Evolutionary conservation across 2,888 invertebrate genomes (phyloP), one percentile per base, ranked within the genome.

Genomic region (Phragmatobia fuliginosa): DNA sequence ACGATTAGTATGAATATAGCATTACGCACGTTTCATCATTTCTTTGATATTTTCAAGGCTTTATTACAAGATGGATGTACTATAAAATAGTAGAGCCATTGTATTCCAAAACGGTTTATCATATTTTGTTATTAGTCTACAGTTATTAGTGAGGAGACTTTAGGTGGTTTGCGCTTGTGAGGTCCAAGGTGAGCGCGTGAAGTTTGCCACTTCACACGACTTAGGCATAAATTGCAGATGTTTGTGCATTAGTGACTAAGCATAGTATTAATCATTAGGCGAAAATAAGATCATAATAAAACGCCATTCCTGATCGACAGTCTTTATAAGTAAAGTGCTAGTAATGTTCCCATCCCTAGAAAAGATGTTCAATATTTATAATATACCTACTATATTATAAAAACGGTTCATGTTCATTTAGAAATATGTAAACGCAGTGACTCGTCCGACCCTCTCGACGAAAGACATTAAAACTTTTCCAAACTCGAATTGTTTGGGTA

Each of bases 21-120:
- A 68, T 32, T 41, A 68, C 75, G 67, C 65, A 75, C 71, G 78
- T 80, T 65, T 68, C 70, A 58, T 58, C 36, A 67, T 74, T 67
- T 64, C 52, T n/a, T 72, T 67, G 45, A 61, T 52, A 58, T n/a
- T 69, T 69, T 73, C 68, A 71, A 63, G 45, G 68, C 60, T 73
- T 58, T 66, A 45, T 21, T 31, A 59, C 61, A 36, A 33, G 28
- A 49, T 10, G 28, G 10, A 3, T 67, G 62, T 58, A 63, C 7
- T 59, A 41, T 41, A 45, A 41, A 68, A 58, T 45, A n/a, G 28
- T 31, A 56, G 38, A 45, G 21, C 31, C 18, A 61, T 65, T 69
- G 61, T 69, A 52, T 69, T n/a, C 60, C 49, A 31, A 64, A 69
- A 61, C 45, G 14, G 60, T 49, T 11, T 21, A 49, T 6, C 32